Evolutionary conservation across 2,797 vertebrate genomes (phyloP).

Genomic region (Esox lucius): DNA sequence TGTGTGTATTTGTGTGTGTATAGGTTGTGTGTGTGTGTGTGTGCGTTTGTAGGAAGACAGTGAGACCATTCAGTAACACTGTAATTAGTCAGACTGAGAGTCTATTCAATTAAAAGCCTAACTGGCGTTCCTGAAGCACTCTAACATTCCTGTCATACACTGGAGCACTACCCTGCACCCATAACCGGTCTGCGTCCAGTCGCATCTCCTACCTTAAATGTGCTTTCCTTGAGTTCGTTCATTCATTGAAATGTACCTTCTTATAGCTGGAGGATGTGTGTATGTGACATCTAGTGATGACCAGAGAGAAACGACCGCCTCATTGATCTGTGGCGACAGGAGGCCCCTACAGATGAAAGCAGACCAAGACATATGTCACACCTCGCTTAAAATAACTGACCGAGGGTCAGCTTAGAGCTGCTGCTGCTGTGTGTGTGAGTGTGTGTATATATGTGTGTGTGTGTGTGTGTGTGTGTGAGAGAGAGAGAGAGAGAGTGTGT

Average conservation of each 20-base stretch:
- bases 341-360: constrained; percentile 50
- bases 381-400: constrained; percentile 65
- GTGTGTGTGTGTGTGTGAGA: neutral
- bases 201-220: neutral
- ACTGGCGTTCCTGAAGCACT: neutral
- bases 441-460: constrained; percentile 17
- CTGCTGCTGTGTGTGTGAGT: neutral
- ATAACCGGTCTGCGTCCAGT: neutral
- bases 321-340: constrained; percentile 28
- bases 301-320: constrained; percentile 1
- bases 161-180: neutral
- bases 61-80: neutral
- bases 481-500: constrained; percentile 42
- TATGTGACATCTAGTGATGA: constrained; percentile 2
- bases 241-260: neutral
- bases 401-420: neutral
- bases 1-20: neutral
- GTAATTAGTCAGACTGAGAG: neutral
- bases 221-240: neutral
- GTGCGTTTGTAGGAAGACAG: neutral
- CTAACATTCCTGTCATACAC: neutral
- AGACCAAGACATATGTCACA: constrained; percentile 40
- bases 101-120: neutral
- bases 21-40: neutral
- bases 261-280: neutral